Conservation (phyloP, 2,888 invertebrate species). For the Tachina grossa region DNA sequence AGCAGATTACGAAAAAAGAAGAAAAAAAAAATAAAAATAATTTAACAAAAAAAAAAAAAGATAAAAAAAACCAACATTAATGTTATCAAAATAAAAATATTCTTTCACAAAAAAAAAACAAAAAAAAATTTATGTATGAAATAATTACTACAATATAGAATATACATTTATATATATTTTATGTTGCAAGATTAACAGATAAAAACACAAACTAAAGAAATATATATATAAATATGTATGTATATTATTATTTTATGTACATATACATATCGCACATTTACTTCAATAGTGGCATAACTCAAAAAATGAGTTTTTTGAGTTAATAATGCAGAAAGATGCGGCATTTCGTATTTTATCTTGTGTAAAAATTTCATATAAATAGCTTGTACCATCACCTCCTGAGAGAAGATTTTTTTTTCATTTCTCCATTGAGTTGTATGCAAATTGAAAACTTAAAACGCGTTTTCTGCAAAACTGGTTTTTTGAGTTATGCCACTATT, state of each 20-base stretch:
- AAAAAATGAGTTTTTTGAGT: no score
- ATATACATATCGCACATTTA: no score
- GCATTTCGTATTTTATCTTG: no score
- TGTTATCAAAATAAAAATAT: conserved; percentile 32
- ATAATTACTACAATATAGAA: conserved; percentile 15
- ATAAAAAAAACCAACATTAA: conserved; percentile 36
- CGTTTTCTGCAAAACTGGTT: no score
- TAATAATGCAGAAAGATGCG: no score
- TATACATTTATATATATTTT: conserved; percentile 25
- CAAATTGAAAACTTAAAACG: no score
- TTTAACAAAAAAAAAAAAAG: conserved; percentile 15
- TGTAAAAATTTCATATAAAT: no score
- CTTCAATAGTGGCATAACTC: no score
- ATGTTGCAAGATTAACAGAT: conserved; percentile 22
- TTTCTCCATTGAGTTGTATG: no score
- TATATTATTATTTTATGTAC: neutral
- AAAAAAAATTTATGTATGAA: conserved; percentile 41
- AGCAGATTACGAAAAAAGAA: neutral
- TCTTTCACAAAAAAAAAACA: conserved; percentile 4
- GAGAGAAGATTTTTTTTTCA: no score
- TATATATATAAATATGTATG: conserved; percentile 11
- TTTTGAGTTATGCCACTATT: no score
- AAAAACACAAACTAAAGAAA: neutral
- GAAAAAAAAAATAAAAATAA: conserved; percentile 23
- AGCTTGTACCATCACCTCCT: no score